Evolutionary conservation across 2,797 vertebrate genomes (phyloP).

Genomic region (Lepus townsendii): DNA sequence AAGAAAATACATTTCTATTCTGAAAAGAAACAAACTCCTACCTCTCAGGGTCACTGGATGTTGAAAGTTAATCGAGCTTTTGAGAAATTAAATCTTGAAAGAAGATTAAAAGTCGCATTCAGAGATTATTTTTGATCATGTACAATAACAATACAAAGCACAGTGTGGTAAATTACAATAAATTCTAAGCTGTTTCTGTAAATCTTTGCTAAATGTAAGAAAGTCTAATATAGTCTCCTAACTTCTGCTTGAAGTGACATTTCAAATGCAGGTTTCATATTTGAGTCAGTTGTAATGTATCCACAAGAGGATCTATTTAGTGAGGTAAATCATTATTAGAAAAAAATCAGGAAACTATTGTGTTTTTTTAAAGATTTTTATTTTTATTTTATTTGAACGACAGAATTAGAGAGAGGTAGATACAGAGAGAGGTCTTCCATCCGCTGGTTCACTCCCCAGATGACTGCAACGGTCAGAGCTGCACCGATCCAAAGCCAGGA

Average conservation of each 20-base stretch:
- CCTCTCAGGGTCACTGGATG: not conserved
- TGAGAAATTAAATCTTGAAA: slow-evolving; percentile 47
- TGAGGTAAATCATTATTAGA: not conserved
- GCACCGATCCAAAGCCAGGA: too few species aligned
- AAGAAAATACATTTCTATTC: not conserved
- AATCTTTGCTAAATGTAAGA: not conserved
- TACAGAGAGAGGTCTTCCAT: too few species aligned
- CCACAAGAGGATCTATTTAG: not conserved
- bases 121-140: not conserved
- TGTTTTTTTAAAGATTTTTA: too few species aligned
- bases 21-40: not conserved
- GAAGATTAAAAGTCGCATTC: slow-evolving; percentile 15
- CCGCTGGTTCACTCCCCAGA: too few species aligned
- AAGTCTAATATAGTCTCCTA: not conserved
- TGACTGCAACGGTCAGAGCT: too few species aligned
- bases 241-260: not conserved
- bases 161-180: not conserved
- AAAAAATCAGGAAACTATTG: not conserved
- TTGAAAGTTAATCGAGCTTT: not conserved
- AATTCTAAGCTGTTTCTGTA: not conserved
- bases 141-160: not conserved
- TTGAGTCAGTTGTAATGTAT: not conserved
- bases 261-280: not conserved
- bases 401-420: too few species aligned
- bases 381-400: too few species aligned